A percentile compares a stretch with the other conserved stretches of the same genome.
These are phyloP conservation scores for Chymomyza costata DNA, from an alignment of 1,140 invertebrate species.

Conservation along the genomic window DNA sequence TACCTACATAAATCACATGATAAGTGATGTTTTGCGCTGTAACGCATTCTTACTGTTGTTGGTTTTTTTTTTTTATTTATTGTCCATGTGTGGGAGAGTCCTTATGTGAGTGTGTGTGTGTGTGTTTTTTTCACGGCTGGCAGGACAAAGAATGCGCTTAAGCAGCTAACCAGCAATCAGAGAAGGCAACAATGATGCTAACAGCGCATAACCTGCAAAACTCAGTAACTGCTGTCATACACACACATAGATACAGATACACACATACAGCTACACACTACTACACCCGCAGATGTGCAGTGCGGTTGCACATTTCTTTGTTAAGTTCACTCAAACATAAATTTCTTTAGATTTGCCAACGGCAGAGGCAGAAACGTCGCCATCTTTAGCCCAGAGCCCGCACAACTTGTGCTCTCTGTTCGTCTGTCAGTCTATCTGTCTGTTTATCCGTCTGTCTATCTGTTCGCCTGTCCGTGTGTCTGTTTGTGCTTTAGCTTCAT, in stretches of 20 bases:
- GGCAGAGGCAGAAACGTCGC: constrained; percentile 31
- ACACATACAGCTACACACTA: too few species aligned
- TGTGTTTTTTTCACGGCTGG: constrained; percentile 5
- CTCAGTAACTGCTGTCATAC: too few species aligned
- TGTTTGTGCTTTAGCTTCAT: not conserved
- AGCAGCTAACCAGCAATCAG: constrained; percentile 52
- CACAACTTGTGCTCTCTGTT: constrained; percentile 18
- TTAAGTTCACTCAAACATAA: constrained; percentile 48
- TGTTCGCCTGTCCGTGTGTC: constrained; percentile 17
- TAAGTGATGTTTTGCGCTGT: constrained; percentile 36
- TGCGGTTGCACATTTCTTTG: constrained; percentile 44
- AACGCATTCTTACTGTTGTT: not conserved
- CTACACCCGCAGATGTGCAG: not conserved
- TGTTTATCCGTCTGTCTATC: not conserved
- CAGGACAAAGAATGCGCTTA: constrained; percentile 27
- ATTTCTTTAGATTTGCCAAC: constrained; percentile 50
- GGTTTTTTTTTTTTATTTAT: constrained; percentile 19
- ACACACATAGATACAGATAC: too few species aligned
- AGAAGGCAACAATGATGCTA: not conserved
- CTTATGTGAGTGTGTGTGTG: constrained; percentile 1
- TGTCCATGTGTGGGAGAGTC: constrained; percentile 2
- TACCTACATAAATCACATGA: constrained; percentile 55
- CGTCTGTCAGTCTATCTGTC: constrained; percentile 2
- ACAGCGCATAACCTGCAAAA: constrained; percentile 4
- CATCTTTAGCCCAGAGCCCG: constrained; percentile 31